Base-by-base conservation (phyloP, 2,797 vertebrate species). In the Bradypus variegatus region DNA sequence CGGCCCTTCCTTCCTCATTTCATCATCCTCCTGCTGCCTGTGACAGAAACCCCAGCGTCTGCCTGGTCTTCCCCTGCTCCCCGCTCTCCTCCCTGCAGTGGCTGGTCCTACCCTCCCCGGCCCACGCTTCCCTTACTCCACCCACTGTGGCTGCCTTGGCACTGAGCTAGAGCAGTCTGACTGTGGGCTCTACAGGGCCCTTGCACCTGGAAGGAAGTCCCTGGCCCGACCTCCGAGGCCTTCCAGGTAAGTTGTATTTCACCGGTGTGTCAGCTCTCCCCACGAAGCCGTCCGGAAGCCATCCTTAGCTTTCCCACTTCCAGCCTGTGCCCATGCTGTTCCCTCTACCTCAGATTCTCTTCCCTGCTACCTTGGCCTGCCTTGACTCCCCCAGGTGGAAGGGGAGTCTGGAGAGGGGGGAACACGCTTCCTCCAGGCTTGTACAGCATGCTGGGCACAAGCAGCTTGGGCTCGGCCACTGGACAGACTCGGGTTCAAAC, bases 1-100 rank as follows among this genome's bases (percentile, higher is more conserved):
- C 67, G 19, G 45, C 64, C 81, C 81, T 92, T 93, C 73, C 92
- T 93, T 90, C 89, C 81, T 93, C 86, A 88, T 95, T 92, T 81
- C 2, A 3, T 65, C 18, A 3, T 1, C 45, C 16, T 29, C 33
- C 80, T 21, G 73, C 36, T 4, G 8, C 31, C 31, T 36, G 13
- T 7, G 25, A 31, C 1, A 25, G 65, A 31, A 33, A 29, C n/a
- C 53, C 13, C 0, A 4, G 33, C n/a, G 12, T 2, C n/a, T 60
- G 33, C 72, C 70, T 3, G 4, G 23, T 13, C 33, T n/a, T 33
- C 69, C 27, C n/a, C 45, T 53, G 21, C 62, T 15, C 23, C 15
- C 41, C 76, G 12, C 2, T 60, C 64, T 8, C 64, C 86, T 60
- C n/a, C 36, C 36, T 33, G 70, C 38, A 55, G 60, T 33, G 86